Base-by-base conservation (phyloP, 2,888 invertebrate genomes). In the Chironomus tentans region DNA sequence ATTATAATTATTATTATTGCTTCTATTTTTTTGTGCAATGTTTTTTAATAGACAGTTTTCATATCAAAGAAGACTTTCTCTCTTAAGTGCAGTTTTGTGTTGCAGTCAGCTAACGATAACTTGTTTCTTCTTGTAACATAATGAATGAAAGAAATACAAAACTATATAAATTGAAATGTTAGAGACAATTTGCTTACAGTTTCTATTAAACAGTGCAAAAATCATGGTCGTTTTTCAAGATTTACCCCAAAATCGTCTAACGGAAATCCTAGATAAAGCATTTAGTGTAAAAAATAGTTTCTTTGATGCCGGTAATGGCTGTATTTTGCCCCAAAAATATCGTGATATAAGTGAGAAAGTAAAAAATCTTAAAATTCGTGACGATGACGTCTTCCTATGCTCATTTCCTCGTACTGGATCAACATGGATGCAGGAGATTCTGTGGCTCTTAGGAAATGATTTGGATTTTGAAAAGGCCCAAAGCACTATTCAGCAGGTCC, bases 351-450 rank as follows among this genome's bases (percentile, higher is more conserved):
- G 89, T 0, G 88, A 90, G 79, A 87, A 88, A 78, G 91, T 94
- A 76, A 82, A 90, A 77, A 88, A 92, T 76, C 87, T 94, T 81
- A 86, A 90, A 76, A 88, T 94, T 2, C 85, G 89, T 75, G 86
- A 89, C 3, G 91, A 90, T 79, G 95, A 96, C 82, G 88, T 94
- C 0, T 94, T 95, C 91, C 86, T 95, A 82, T 88, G 93, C 68
- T 95, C 95, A 10, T 95, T 92, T 85, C 95, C 96, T 0, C 88
- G 95, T 80, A 94, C 95, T 79, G 95, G 93, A 13, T 95, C 95
- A 22, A 96, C 96, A 0, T 97, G 96, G 96, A 89, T 92, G 0
- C 95, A 95, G 81, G 96, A 97, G 85, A 94, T 97, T 90, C 89
- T 93, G 2, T 97, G 95, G 92, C 86, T 95, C n/a, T 88, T 97